These are phyloP conservation scores for Poecilia gillii DNA, from an alignment of 2,797 vertebrate genomes.

Conservation along the genomic window DNA sequence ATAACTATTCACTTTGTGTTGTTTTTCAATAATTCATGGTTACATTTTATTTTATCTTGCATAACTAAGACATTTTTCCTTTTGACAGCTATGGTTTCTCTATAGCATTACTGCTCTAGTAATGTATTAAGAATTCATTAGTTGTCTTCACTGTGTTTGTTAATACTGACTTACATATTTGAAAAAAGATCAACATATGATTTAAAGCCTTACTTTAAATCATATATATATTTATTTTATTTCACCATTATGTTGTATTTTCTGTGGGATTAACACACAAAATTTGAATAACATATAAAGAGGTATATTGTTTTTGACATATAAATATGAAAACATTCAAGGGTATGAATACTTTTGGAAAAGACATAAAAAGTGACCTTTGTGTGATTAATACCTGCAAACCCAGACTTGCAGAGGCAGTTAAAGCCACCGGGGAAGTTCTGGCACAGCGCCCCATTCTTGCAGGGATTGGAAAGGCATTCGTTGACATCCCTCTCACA, in stretches of 20 bases:
- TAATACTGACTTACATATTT: neutral
- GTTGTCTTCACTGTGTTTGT: neutral
- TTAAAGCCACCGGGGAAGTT: slow-evolving; percentile 94
- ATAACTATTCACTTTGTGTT: neutral
- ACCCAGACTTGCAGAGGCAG: slow-evolving; percentile 94
- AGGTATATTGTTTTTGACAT: neutral
- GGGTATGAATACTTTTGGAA: slow-evolving; percentile 7
- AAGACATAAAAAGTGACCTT: slow-evolving; percentile 51
- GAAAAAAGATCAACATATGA: neutral
- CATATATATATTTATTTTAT: neutral
- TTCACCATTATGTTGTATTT: neutral
- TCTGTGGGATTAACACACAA: neutral
- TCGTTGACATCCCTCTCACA: slow-evolving; percentile 97
- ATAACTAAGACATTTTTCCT: neutral
- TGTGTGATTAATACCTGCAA: slow-evolving; percentile 87
- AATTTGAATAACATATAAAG: neutral
- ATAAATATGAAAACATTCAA: neutral
- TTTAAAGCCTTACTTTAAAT: neutral
- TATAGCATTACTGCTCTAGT: neutral
- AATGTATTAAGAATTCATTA: neutral
- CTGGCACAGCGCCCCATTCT: slow-evolving; percentile 91
- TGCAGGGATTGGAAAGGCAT: slow-evolving; percentile 92
- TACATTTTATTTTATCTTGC: neutral
- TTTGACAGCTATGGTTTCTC: neutral
- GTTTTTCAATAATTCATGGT: neutral